Percentiles rank a stretch among this genome's conserved stretches.
Conservation (phyloP, 64 coral and sea anemone genomes). For the Pocillopora damicornis region DNA sequence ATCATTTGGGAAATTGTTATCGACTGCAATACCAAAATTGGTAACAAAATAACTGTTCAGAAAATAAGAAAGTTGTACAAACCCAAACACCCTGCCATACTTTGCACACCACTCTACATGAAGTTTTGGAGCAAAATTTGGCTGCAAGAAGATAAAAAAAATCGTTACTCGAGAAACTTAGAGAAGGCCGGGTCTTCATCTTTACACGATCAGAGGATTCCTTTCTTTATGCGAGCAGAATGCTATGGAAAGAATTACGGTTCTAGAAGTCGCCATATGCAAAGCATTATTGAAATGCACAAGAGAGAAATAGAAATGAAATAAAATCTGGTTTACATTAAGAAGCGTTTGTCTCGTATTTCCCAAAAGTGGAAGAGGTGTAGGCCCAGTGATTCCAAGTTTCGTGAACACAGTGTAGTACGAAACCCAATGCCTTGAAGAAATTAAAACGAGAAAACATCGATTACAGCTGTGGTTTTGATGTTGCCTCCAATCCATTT, state of each 20-base stretch:
- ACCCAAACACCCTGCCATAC: slow-evolving; percentile 1
- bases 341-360: neutral
- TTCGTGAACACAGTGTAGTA: neutral
- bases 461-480: too few relatives aligned
- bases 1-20: too few relatives aligned
- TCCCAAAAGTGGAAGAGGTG: neutral
- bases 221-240: too few relatives aligned
- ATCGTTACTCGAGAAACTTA: neutral
- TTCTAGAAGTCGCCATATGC: too few relatives aligned
- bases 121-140: neutral
- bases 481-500: too few relatives aligned
- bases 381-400: neutral
- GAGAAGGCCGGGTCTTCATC: neutral
- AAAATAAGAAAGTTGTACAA: neutral
- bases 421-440: neutral
- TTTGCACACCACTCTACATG: neutral
- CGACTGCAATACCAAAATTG: neutral
- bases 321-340: neutral
- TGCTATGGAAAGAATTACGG: neutral
- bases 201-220: too few relatives aligned
- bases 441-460: neutral
- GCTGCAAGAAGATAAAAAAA: neutral
- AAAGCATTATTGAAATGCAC: too few relatives aligned
- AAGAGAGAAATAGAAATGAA: neutral
- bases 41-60: neutral